Percentiles rank a stretch among this genome's conserved stretches.
phyloP scores from a whole-genome alignment of 2,888 invertebrate species.

The Saturnia pavonia region DNA sequence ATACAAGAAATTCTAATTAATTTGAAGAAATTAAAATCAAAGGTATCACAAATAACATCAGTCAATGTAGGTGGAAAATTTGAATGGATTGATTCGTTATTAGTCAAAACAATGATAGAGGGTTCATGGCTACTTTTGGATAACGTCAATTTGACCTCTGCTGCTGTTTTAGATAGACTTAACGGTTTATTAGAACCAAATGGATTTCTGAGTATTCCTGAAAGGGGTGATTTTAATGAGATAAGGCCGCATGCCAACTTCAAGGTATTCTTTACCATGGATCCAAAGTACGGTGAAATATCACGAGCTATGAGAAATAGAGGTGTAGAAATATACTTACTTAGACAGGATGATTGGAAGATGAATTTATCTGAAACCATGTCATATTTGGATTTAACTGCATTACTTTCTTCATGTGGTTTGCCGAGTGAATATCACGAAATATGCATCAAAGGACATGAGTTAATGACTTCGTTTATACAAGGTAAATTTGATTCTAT shows the following conservation, averaged over 20 bases:
- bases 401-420: conserved; percentile 67
- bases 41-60: conserved; percentile 80
- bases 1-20: conserved; percentile 52
- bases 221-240: conserved; percentile 92
- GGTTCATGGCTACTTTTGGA: conserved; percentile 94
- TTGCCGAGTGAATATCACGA: conserved; percentile 62
- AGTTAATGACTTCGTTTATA: conserved; percentile 67
- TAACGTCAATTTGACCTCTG: conserved; percentile 97
- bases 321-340: conserved; percentile 91
- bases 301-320: conserved; percentile 99
- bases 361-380: conserved; percentile 58
- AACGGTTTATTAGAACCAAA: conserved; percentile 97
- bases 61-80: conserved; percentile 94
- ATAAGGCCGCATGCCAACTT: conserved; percentile 95
- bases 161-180: conserved; percentile 97
- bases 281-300: conserved; percentile 97
- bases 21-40: conserved; percentile 61
- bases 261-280: conserved; percentile 96
- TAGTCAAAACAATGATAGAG: conserved; percentile 91
- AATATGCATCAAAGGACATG: conserved; percentile 63
- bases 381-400: conserved; percentile 68
- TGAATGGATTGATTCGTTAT: conserved; percentile 95
- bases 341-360: conserved; percentile 60
- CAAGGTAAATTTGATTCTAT: conserved; percentile 53
- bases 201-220: conserved; percentile 94